Conservation (phyloP, 2,888 invertebrate species). For the Meliscaeva auricollis region DNA sequence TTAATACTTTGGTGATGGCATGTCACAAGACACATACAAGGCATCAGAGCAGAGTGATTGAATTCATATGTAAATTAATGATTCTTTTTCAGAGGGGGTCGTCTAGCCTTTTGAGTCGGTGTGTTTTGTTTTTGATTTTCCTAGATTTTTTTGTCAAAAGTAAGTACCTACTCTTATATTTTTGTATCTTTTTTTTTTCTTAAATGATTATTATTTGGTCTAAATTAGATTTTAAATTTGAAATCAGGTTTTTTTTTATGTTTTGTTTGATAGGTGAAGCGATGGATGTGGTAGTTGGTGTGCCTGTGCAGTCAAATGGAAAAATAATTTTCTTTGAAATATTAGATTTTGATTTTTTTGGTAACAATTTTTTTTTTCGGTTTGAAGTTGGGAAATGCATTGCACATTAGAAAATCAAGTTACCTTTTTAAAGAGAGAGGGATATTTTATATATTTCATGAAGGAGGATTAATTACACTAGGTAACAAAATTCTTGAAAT, state of each 20-base stretch:
- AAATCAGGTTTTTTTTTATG: conserved; percentile 37
- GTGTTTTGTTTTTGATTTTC: neutral
- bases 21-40: conserved; percentile 57
- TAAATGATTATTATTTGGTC: conserved; percentile 34
- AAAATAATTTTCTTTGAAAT: conserved; percentile 35
- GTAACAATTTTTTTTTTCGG: neutral
- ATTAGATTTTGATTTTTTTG: neutral
- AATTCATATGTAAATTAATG: conserved; percentile 78
- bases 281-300: neutral
- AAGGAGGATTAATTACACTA: no score
- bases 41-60: conserved; percentile 76
- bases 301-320: conserved; percentile 37
- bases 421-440: no score
- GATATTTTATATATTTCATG: no score
- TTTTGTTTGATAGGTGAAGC: neutral
- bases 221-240: conserved; percentile 45
- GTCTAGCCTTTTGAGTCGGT: neutral
- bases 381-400: neutral
- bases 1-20: conserved; percentile 32
- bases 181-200: conserved; percentile 25
- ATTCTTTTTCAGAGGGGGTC: conserved; percentile 53
- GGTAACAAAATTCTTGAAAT: no score
- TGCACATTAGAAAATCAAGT: neutral
- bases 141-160: no score
- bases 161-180: conserved; percentile 12